These are phyloP conservation scores for Atrichornis clamosus DNA, from an alignment of 2,113 vertebrate species.

Conservation along the genomic window DNA sequence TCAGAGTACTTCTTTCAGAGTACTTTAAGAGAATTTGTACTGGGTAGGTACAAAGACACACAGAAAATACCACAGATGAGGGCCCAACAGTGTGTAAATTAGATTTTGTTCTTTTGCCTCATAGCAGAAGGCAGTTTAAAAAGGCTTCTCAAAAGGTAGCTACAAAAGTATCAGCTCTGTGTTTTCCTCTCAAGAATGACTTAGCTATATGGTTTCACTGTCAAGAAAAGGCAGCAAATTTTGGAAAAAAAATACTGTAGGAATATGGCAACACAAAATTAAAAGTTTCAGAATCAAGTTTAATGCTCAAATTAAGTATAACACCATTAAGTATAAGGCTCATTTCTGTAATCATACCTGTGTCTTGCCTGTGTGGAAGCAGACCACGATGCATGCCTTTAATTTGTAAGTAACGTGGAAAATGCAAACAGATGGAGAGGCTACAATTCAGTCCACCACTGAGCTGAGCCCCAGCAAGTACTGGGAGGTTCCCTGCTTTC, in stretches of 20 bases:
- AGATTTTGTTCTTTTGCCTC: neutral
- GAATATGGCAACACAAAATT: neutral
- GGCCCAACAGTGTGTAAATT: neutral
- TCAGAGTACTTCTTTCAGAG: neutral
- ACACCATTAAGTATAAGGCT: fast-evolving
- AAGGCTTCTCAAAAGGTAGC: neutral
- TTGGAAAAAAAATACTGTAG: neutral
- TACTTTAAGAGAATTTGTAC: neutral
- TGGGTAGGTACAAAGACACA: neutral
- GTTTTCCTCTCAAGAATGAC: neutral
- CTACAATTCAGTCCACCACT: neutral
- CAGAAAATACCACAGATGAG: neutral
- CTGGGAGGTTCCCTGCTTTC: neutral
- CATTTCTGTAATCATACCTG: neutral
- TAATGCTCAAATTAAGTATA: neutral
- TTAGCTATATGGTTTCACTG: neutral
- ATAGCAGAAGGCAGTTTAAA: neutral
- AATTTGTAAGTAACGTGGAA: neutral
- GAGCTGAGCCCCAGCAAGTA: neutral
- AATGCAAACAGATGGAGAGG: neutral
- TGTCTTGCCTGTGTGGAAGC: neutral
- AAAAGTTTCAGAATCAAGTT: neutral
- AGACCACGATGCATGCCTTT: neutral
- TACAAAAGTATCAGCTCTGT: neutral
- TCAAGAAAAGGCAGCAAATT: neutral